These are phyloP conservation scores for Chelidonichthys spinosus DNA, from an alignment of 2,797 vertebrate species.

Conservation along the genomic window DNA sequence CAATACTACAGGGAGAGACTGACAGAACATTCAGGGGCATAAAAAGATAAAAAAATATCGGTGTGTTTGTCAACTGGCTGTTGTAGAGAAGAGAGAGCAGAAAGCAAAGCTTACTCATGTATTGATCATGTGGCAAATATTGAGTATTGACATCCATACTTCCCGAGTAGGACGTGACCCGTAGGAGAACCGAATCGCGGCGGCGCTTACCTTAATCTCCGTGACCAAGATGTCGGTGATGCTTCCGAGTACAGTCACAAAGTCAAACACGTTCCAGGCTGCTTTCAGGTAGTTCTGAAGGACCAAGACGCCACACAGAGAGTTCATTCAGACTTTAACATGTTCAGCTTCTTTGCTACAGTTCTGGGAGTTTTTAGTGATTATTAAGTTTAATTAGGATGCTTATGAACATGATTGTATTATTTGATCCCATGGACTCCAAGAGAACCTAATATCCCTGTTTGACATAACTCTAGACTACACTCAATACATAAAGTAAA, in stretches of 20 bases:
- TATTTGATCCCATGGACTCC: neutral
- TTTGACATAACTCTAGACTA: slow-evolving; percentile 1
- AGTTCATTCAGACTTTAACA: neutral
- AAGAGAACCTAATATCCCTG: neutral
- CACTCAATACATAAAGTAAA: neutral
- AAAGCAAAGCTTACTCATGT: neutral
- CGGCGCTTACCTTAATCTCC: slow-evolving; percentile 92
- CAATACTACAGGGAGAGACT: no score
- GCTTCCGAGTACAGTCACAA: slow-evolving; percentile 98
- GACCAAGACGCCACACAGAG: neutral
- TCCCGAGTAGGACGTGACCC: neutral
- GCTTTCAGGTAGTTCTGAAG: slow-evolving; percentile 96
- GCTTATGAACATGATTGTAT: neutral
- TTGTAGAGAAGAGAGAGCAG: neutral
- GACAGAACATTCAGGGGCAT: neutral
- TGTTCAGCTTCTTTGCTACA: neutral
- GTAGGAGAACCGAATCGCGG: neutral
- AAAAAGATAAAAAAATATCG: neutral
- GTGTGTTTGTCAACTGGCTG: no score
- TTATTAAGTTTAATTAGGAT: neutral
- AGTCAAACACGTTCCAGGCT: slow-evolving; percentile 99
- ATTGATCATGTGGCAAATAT: neutral
- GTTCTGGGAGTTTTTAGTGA: neutral
- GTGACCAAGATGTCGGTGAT: slow-evolving; percentile 99
- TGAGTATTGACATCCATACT: neutral